Evolutionary conservation across 2,113 vertebrate genomes (phyloP).

Genomic region (Odobenus rosmarus): DNA sequence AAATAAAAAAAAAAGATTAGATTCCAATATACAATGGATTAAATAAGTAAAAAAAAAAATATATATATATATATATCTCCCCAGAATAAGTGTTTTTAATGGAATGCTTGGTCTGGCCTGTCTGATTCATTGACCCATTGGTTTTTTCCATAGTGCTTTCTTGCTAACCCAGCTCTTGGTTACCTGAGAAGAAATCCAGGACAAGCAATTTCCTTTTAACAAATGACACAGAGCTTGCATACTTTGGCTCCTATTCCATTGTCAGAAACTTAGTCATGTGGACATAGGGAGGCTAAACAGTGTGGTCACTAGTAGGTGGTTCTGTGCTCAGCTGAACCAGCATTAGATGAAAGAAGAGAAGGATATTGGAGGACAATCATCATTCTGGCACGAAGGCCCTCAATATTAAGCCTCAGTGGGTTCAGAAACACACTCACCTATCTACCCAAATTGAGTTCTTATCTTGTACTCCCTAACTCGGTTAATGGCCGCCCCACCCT

Average conservation of each 20-base stretch:
- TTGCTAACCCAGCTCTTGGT: not conserved
- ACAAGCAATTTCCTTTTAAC: not conserved
- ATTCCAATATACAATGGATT: not conserved
- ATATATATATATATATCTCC: not conserved
- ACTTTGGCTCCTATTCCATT: accelerated
- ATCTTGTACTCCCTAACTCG: not conserved
- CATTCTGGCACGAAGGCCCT: not conserved
- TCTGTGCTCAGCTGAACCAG: not conserved
- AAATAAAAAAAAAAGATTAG: not conserved
- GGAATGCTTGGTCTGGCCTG: not conserved
- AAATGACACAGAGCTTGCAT: not conserved
- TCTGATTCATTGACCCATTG: not conserved
- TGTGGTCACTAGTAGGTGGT: not conserved
- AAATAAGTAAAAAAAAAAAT: not conserved
- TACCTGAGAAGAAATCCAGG: not conserved
- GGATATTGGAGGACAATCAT: not conserved
- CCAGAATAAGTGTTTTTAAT: not conserved
- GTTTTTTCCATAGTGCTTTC: not conserved
- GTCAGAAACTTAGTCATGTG: not conserved
- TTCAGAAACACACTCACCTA: not conserved
- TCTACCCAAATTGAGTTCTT: not conserved
- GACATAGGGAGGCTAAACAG: not conserved
- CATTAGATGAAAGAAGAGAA: not conserved
- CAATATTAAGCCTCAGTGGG: not conserved
- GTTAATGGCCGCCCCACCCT: not conserved